Evolutionary conservation across 2,888 invertebrate genomes (phyloP).

Genomic region (Melinaea menophilus): DNA sequence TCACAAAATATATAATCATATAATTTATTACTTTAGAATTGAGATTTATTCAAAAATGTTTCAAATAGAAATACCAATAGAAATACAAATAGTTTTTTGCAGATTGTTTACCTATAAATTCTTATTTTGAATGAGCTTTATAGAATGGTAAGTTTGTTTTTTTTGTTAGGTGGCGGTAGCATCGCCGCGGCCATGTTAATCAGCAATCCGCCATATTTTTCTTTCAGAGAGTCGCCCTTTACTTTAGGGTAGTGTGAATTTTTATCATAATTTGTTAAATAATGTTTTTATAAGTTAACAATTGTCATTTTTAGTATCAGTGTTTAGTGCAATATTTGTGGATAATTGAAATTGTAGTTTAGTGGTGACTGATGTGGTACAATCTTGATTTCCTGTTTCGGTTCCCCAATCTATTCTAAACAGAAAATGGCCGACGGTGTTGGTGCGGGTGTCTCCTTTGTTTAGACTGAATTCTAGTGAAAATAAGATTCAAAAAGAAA

Average conservation of each 20-base stretch:
- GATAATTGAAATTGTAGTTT: slow-evolving; percentile 43
- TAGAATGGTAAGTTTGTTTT: slow-evolving; percentile 35
- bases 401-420: slow-evolving; percentile 78
- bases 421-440: slow-evolving; percentile 90
- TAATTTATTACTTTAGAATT: too few species aligned
- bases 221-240: slow-evolving; percentile 66
- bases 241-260: slow-evolving; percentile 64
- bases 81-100: too few species aligned
- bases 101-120: background rate
- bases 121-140: slow-evolving; percentile 27
- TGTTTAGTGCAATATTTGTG: slow-evolving; percentile 60
- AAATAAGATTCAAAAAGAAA: slow-evolving; percentile 77
- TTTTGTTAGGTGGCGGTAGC: slow-evolving; percentile 50
- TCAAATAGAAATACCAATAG: too few species aligned
- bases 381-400: slow-evolving; percentile 66
- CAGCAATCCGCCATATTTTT: slow-evolving; percentile 72
- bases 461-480: slow-evolving; percentile 81
- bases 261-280: slow-evolving; percentile 58
- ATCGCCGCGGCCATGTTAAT: slow-evolving; percentile 63
- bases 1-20: too few species aligned
- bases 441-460: slow-evolving; percentile 90
- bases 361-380: slow-evolving; percentile 56
- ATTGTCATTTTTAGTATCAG: slow-evolving; percentile 57
- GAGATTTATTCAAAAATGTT: too few species aligned
- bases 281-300: slow-evolving; percentile 67